Evolutionary conservation across 1,140 invertebrate species (phyloP), one percentile per base, ranked within the genome.

Genomic region (Eupeodes corollae): DNA sequence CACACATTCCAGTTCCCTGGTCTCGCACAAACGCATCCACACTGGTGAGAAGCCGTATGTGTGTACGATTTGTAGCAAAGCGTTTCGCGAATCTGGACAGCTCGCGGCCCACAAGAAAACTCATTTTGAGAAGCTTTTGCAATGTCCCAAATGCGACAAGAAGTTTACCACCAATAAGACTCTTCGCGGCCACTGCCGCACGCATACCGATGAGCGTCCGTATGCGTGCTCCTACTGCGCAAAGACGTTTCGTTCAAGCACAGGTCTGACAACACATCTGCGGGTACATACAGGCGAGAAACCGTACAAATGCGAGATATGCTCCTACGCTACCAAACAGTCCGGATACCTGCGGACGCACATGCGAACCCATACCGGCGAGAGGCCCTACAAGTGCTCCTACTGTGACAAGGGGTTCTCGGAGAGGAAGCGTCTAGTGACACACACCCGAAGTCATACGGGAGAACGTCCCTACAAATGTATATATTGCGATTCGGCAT

Each of bases 31-130:
- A 43, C 69, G 79, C 30, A 74, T 77, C 50, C 73, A 86, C 62
- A 85, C 83, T 0, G 84, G 84, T 0, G 84, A 86, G 49, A 51
- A 52, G 54, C 88, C 88, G 0, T 93, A 91, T 60, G 78, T 79
- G 15, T 94, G 90, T 66, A 86, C 92, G 44, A 70, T 86, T 10
- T 94, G 90, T 60, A 79, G 82, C 1, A 79, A 89, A 68, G 80
- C 83, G 51, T 95, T 94, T 50, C 73, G 76, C 0, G 72, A 75
- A 0, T 71, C 76, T 0, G 75, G 77, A 11, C 79, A 78, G 3
- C 60, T 83, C 0, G 79, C 78, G 53, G 76, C 81, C 47, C 82
- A 85, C 56, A 67, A 75, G 50, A 67, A 79, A 5, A 82, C 79
- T 0, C 84, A 88, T 55, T 83, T 83, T 2, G 82, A 86, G 56